Evolutionary conservation across 2,888 invertebrate genomes (phyloP), one percentile per base, ranked within the genome.

Genomic region (Leucophenga maculata): DNA sequence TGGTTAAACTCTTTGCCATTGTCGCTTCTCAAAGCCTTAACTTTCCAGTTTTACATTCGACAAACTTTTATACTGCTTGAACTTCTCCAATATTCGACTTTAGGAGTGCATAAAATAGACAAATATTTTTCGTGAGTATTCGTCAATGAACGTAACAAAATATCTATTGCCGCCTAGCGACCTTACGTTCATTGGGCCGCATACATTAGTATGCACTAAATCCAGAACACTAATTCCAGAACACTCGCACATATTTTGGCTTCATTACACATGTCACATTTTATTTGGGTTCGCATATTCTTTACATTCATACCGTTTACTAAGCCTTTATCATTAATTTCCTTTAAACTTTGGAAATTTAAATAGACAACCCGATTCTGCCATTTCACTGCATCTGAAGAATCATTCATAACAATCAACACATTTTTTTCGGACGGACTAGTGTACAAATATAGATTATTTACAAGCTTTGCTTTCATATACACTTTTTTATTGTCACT

Each of bases 81-180:
- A n/a, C n/a, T n/a, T n/a, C n/a, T n/a, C n/a, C 48, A 11, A 66
- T n/a, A 20, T 26, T n/a, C 6, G 31, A 13, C 55, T 44, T 55
- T 60, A 44, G 26, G 46, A 8, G 54, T 3, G 20, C n/a, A 68
- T 68, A 32, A 68, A 62, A 68, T 39, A 46, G 16, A 50, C 50
- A 50, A 50, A 50, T 11, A 50, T 50, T 50, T 18, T 50, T 14
- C 18, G n/a, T n/a, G n/a, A n/a, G n/a, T n/a, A n/a, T 3, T 50
- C 14, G 14, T 50, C 11, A 16, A 50, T 50, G 3, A 13, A 50
- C 18, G n/a, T n/a, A n/a, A n/a, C n/a, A n/a, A n/a, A n/a, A n/a
- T n/a, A n/a, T n/a, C n/a, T n/a, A n/a, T n/a, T n/a, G n/a, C n/a
- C n/a, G n/a, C n/a, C n/a, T n/a, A n/a, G n/a, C n/a, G n/a, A n/a